These are phyloP conservation scores for Drosophila hydei DNA, from an alignment of 1,140 invertebrate genomes.

Conservation along the genomic window DNA sequence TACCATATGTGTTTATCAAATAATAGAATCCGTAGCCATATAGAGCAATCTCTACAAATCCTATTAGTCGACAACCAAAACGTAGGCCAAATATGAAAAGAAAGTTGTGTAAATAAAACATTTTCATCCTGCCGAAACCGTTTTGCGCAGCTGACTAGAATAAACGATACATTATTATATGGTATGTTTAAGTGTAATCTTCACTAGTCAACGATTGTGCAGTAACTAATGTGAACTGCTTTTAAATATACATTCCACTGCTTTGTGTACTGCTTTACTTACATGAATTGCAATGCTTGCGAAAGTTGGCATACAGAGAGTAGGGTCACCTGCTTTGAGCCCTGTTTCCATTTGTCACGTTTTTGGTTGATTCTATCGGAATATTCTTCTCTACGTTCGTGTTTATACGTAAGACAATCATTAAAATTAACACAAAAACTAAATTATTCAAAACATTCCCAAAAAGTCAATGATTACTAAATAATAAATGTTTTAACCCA, in stretches of 20 bases:
- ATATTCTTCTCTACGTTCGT: no score
- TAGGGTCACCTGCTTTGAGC: no score
- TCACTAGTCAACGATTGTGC: no score
- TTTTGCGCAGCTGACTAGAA: slow-evolving; percentile 1
- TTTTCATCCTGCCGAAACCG: background rate
- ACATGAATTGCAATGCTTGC: no score
- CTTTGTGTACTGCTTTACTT: background rate
- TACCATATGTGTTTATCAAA: slow-evolving; percentile 9
- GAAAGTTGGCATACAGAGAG: no score
- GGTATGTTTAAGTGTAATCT: no score
- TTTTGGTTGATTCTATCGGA: no score
- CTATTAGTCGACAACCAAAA: slow-evolving; percentile 25
- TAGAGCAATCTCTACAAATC: slow-evolving; percentile 1
- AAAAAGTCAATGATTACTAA: background rate
- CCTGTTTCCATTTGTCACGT: no score
- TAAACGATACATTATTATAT: background rate
- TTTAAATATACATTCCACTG: background rate
- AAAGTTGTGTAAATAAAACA: slow-evolving; percentile 33
- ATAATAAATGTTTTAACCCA: no score
- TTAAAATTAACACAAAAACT: background rate
- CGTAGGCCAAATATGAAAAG: slow-evolving; percentile 27
- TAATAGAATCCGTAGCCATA: slow-evolving; percentile 13
- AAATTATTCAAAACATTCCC: background rate
- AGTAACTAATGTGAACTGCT: no score
- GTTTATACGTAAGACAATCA: no score